Percentiles rank a stretch among this genome's conserved stretches.
Conservation (phyloP, 2,888 invertebrate genomes). For the Xestia rhomboidea region DNA sequence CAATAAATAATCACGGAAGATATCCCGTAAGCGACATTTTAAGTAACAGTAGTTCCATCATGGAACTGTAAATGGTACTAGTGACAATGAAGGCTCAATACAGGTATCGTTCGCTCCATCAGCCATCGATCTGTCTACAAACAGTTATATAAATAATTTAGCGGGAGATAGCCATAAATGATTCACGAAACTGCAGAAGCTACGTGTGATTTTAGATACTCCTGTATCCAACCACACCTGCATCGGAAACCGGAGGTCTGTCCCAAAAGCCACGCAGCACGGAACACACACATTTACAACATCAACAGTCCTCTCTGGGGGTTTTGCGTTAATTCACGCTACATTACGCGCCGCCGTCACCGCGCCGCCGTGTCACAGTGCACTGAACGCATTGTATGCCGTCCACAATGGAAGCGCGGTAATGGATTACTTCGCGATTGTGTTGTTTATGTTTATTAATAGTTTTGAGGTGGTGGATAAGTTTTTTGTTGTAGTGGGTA, state of each 20-base stretch:
- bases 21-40: too few relatives aligned
- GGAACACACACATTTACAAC: conserved; percentile 37
- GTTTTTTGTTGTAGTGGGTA: background rate
- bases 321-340: conserved; percentile 68
- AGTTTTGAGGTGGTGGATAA: conserved; percentile 49
- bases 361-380: conserved; percentile 68
- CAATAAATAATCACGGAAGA: too few relatives aligned
- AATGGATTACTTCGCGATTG: conserved; percentile 72
- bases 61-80: too few relatives aligned
- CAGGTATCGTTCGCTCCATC: background rate
- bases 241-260: background rate
- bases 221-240: conserved; percentile 1
- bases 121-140: background rate
- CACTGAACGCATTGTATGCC: conserved; percentile 72
- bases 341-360: conserved; percentile 69
- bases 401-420: conserved; percentile 67
- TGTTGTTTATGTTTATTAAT: conserved; percentile 64
- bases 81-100: too few relatives aligned
- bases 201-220: background rate
- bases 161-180: background rate
- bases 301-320: conserved; percentile 57
- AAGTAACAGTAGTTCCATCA: too few relatives aligned
- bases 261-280: conserved; percentile 5
- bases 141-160: background rate
- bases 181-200: background rate